Percentiles rank a stretch among this genome's conserved stretches.
Conservation (phyloP, 2,888 invertebrate species). For the Yponomeuta sedellus region DNA sequence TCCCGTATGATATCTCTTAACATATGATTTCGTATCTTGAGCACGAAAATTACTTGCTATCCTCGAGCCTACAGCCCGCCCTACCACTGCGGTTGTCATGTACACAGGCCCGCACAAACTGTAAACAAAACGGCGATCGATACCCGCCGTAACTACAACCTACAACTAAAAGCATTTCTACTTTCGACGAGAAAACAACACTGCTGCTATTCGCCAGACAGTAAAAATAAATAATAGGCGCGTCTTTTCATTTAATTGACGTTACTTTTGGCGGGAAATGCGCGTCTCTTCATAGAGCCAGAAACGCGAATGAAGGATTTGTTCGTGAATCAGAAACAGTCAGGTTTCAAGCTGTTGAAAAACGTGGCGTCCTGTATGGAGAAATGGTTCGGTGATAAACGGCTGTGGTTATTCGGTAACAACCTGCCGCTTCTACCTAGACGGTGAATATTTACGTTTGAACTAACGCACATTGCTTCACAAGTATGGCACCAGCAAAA, state of each 20-base stretch:
- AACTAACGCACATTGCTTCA: background rate
- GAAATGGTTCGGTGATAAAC: slow-evolving; percentile 95
- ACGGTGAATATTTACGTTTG: slow-evolving; percentile 74
- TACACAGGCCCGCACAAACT: slow-evolving; percentile 65
- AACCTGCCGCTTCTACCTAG: slow-evolving; percentile 89
- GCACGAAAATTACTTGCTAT: background rate
- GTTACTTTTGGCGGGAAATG: slow-evolving; percentile 52
- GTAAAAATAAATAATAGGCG: slow-evolving; percentile 22
- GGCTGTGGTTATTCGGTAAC: slow-evolving; percentile 93
- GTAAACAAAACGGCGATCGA: slow-evolving; percentile 72
- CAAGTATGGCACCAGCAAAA: background rate
- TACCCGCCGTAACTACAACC: slow-evolving; percentile 48
- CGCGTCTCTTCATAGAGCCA: slow-evolving; percentile 31
- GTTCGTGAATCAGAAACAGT: slow-evolving; percentile 34
- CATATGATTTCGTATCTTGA: background rate
- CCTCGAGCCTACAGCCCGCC: slow-evolving; percentile 44
- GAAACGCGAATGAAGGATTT: slow-evolving; percentile 52
- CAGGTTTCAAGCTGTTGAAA: slow-evolving; percentile 58
- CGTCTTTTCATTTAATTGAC: background rate
- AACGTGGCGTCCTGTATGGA: slow-evolving; percentile 84
- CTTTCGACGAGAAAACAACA: slow-evolving; percentile 44
- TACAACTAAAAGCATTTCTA: slow-evolving; percentile 51
- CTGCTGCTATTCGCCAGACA: slow-evolving; percentile 9
- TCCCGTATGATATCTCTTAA: too few relatives aligned
- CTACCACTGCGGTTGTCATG: slow-evolving; percentile 68